Evolutionary conservation across 2,888 invertebrate species (phyloP), one percentile per base, ranked within the genome.

Genomic region (Caenorhabditis virilis): DNA sequence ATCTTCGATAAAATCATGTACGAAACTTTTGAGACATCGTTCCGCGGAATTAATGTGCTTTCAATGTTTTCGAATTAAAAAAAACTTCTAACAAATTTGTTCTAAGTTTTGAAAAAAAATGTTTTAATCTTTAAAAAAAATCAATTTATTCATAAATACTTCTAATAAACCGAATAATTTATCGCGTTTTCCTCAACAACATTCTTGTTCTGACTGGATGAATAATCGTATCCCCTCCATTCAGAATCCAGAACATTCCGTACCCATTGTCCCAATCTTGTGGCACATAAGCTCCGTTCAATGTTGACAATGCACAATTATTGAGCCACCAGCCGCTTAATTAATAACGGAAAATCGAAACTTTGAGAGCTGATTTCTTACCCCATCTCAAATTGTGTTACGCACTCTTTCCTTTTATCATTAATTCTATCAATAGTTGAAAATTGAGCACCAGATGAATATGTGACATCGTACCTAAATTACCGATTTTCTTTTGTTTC

Each of bases 291-390:
- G 76, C 72, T 16, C 78, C 78, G 46, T 78, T 78, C 15, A 78
- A 59, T 1, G 77, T 70, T 4, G 72, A 58, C 16, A 77, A 49
- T 6, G 74, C 69, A 60, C 78, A 77, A 52, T 78, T 74, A 43
- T 77, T 68, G 9, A 76, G 61, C 78, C 78, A 78, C 78, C 78
- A 78, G n/a, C 78, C 78, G 6, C 78, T 26, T 6, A 2, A 25
- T n/a, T 5, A 5, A n/a, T 7, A 22, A 23, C 26, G n/a, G 55
- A 26, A 51, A 11, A 7, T 51, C 51, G 16, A 62, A 50, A 59
- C 47, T 47, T 42, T 23, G 43, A 39, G 26, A 36, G 2, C 13
- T 11, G 26, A 15, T 27, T 36, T 56, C 61, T 52, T 36, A 77
- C 76, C 78, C 77, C 69, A 78, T 62, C 47, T 78, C 69, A 51